phyloP scores from a whole-genome alignment of 2,888 invertebrate genomes.

The Drosophila borealis region DNA sequence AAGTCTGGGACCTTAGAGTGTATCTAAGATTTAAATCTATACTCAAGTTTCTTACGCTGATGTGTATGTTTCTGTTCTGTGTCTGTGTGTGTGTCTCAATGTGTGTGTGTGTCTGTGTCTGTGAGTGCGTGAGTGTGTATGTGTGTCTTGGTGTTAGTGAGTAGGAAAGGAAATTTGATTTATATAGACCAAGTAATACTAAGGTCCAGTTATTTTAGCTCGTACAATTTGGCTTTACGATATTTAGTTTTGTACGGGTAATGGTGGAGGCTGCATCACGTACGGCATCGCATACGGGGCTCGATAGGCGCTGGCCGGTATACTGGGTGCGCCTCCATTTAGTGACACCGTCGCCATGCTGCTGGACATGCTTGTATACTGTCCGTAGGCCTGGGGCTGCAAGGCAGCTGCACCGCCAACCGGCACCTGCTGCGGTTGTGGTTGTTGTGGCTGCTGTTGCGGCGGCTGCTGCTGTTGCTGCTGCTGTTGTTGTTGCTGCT shows the following conservation, averaged over 20 bases:
- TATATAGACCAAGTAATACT: constrained; percentile 49
- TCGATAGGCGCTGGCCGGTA: constrained; percentile 65
- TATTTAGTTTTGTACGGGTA: constrained; percentile 84
- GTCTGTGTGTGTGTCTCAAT: constrained; percentile 21
- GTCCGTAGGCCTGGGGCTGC: constrained; percentile 60
- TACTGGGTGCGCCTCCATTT: constrained; percentile 57
- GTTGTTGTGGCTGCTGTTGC: constrained; percentile 35
- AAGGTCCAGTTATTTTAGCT: constrained; percentile 56
- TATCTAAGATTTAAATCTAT: constrained; percentile 27
- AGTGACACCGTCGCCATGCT: constrained; percentile 67
- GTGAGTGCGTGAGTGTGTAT: constrained; percentile 8
- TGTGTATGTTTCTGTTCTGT: constrained; percentile 27
- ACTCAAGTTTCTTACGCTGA: constrained; percentile 32
- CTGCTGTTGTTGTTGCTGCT: constrained; percentile 63
- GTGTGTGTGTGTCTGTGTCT: constrained; percentile 16
- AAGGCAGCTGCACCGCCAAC: constrained; percentile 40
- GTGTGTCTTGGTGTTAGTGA: constrained; percentile 20
- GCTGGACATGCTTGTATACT: constrained; percentile 67
- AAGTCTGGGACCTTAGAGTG: constrained; percentile 42
- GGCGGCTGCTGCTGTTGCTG: constrained; percentile 54
- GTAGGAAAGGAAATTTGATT: constrained; percentile 64
- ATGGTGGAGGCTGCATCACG: constrained; percentile 83
- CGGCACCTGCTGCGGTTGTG: constrained; percentile 50
- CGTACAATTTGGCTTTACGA: constrained; percentile 53
- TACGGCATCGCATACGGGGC: constrained; percentile 82